A percentile compares a stretch with the other conserved stretches of the same genome.
Conservation (phyloP, 37 sponge, comb jelly and placozoan genomes). For the Axinella damicornis region DNA sequence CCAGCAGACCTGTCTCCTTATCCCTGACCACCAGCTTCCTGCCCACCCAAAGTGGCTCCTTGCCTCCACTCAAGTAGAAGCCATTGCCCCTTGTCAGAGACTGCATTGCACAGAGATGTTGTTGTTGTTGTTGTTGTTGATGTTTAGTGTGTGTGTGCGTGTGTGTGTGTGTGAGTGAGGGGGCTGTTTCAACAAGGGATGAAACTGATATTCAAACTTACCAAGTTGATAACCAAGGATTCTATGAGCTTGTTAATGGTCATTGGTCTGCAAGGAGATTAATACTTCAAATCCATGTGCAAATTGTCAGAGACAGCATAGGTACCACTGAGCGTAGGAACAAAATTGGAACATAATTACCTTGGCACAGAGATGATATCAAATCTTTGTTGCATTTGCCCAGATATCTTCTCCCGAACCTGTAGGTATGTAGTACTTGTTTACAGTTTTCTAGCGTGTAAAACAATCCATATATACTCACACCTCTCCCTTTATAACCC, state of each 20-base stretch:
- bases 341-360: slow-evolving; percentile 8
- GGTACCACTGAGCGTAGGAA: too few species aligned
- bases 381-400: slow-evolving; percentile 75
- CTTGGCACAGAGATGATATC: slow-evolving; percentile 62
- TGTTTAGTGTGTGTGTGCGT: background rate
- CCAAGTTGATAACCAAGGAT: slow-evolving; percentile 68
- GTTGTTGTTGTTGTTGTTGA: background rate
- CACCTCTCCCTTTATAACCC: too few species aligned
- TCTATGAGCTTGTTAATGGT: slow-evolving; percentile 69
- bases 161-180: slow-evolving; percentile 5
- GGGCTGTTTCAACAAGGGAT: background rate
- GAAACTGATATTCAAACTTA: too few species aligned
- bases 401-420: slow-evolving; percentile 50
- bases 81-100: slow-evolving; percentile 74
- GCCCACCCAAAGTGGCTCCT: slow-evolving; percentile 76
- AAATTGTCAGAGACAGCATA: too few species aligned
- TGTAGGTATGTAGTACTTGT: background rate
- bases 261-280: slow-evolving; percentile 33
- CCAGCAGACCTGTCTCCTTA: slow-evolving; percentile 38
- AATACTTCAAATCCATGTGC: too few species aligned
- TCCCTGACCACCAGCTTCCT: slow-evolving; percentile 74
- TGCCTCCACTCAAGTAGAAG: slow-evolving; percentile 69
- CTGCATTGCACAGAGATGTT: background rate
- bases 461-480: too few species aligned
- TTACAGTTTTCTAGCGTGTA: too few species aligned